Evolutionary conservation across 2,113 vertebrate species (phyloP), one percentile per base, ranked within the genome.

Genomic region (Thunnus maccoyii): DNA sequence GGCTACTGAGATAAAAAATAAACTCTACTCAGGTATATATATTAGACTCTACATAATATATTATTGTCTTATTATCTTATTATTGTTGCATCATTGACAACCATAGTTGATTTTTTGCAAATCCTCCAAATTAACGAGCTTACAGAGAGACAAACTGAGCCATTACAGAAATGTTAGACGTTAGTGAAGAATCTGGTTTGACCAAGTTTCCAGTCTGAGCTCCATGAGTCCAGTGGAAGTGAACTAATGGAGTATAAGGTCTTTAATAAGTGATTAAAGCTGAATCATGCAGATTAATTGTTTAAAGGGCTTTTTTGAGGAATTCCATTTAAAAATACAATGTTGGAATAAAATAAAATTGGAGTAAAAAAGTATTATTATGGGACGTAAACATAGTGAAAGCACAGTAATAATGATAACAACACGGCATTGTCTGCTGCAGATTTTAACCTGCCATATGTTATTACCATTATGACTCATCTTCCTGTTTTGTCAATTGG

Each of bases 401-500:
- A 30, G 16, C 2, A 25, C 62, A 84, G 65, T 44, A 55, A 71
- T 72, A 66, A 54, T 63, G 76, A 55, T 54, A 77, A 62, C 50
- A 58, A 56, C 9, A 41, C 7, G 36, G 1, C 8, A 41, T 41
- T 41, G 36, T 41, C 36, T 41, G 36, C 27, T 30, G 27, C 27
- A 30, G 8, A 36, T 50, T 58, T 55, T 8, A 55, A 22, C 1
- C 20, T 85, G 69, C 6, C 74, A 30, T 51, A 2, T 70, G 15
- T 25, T 75, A 64, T 85, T 17, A 62, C 46, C 54, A 18, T 67
- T 67, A 44, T 83, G 72, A 73, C 51, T 79, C 61, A 46, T 86
- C 78, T 72, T 78, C 56, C 75, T 84, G 47, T 10, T 78, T 85
- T 75, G 62, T 90, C 65, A 68, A 55, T 74, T 85, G 76, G 54